A percentile compares a stretch with the other conserved stretches of the same genome.
These are phyloP conservation scores for Anser brachyrhynchus DNA, from an alignment of 2,113 vertebrate genomes.

Conservation along the genomic window DNA sequence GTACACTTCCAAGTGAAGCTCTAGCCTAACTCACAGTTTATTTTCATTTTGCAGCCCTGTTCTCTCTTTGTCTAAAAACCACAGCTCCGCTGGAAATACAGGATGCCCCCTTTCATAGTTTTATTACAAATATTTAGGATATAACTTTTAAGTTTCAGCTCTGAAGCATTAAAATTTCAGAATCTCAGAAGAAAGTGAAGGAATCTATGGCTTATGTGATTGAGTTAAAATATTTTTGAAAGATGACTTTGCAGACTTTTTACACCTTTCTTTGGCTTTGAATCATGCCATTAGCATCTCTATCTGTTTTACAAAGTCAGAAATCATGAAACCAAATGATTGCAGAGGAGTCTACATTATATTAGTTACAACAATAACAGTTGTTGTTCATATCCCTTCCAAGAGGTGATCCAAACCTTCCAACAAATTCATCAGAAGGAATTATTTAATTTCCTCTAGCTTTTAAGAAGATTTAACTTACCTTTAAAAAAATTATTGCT, in stretches of 20 bases:
- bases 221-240: not conserved
- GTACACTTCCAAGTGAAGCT: not conserved
- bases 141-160: not conserved
- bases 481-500: not conserved
- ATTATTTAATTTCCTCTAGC: not conserved
- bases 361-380: not conserved
- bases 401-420: not conserved
- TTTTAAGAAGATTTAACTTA: not conserved
- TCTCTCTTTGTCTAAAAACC: not conserved
- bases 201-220: too few species aligned
- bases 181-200: not conserved
- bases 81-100: accelerated
- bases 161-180: not conserved
- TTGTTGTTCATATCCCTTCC: not conserved
- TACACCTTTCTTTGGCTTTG: not conserved
- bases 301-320: not conserved
- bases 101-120: not conserved
- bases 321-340: not conserved
- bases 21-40: not conserved
- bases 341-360: not conserved
- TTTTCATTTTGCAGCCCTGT: not conserved
- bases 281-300: not conserved
- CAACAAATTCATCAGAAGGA: not conserved
- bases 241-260: not conserved
- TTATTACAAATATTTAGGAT: not conserved